A percentile compares a stretch with the other conserved stretches of the same genome.
These are phyloP conservation scores for Geopemphigus sp. DNA, from an alignment of 1,140 invertebrate species.

Conservation along the genomic window DNA sequence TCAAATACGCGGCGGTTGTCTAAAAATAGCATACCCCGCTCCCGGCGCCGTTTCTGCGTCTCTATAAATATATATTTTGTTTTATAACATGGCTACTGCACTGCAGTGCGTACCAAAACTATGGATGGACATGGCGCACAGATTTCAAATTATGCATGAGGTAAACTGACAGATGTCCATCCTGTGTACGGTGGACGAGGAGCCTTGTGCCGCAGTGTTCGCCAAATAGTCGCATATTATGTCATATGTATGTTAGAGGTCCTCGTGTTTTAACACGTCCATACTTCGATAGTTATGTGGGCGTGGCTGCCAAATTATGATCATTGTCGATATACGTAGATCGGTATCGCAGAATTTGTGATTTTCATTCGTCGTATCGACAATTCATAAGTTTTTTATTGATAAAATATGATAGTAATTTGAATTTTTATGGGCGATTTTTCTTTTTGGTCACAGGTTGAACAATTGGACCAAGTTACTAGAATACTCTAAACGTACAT, in stretches of 20 bases:
- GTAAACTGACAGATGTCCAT: slow-evolving; percentile 18
- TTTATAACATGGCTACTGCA: neutral
- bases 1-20: neutral
- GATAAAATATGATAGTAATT: too few species aligned
- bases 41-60: slow-evolving; percentile 6
- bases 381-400: too few species aligned
- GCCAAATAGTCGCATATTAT: neutral
- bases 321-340: neutral
- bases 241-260: neutral
- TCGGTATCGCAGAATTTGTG: neutral
- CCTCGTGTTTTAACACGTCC: neutral
- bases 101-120: neutral
- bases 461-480: too few species aligned
- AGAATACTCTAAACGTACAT: neutral
- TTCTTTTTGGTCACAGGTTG: too few species aligned
- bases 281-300: too few species aligned
- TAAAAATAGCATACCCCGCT: slow-evolving; percentile 22
- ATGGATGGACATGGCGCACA: neutral
- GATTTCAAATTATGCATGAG: neutral
- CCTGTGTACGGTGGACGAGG: neutral
- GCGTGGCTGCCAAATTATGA: neutral
- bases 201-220: neutral
- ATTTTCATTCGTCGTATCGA: neutral
- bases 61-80: slow-evolving; percentile 19
- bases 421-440: too few species aligned